Evolutionary conservation across 2,888 invertebrate species (phyloP).

Genomic region (Anthophora plumipes): DNA sequence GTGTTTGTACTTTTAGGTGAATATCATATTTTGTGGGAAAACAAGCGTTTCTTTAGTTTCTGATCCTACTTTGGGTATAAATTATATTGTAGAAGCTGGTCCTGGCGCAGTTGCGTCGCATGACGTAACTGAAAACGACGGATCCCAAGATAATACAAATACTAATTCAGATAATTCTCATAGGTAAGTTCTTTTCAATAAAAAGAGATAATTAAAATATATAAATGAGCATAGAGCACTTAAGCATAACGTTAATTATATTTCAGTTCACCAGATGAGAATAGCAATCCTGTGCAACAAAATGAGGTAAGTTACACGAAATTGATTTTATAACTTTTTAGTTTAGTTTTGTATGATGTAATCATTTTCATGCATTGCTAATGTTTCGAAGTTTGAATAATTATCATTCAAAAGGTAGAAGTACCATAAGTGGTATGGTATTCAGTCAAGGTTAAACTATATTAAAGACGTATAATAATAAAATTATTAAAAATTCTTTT

Average conservation of each 20-base stretch:
- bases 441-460: neutral
- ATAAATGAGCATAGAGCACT: neutral
- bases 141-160: conserved; percentile 55
- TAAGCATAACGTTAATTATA: conserved; percentile 23
- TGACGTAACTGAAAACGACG: conserved; percentile 64
- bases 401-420: no score
- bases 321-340: neutral
- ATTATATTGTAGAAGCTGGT: conserved; percentile 92
- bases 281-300: conserved; percentile 74
- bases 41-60: conserved; percentile 91
- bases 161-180: conserved; percentile 56
- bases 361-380: neutral
- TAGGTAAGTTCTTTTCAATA: conserved; percentile 28
- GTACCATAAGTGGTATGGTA: no score
- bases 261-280: conserved; percentile 76
- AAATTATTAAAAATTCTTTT: neutral
- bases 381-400: no score
- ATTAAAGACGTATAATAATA: neutral
- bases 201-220: neutral
- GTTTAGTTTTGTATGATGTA: neutral
- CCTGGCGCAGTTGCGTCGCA: conserved; percentile 55
- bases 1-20: conserved; percentile 85
- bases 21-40: conserved; percentile 89
- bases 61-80: conserved; percentile 90
- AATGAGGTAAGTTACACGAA: conserved; percentile 71